A percentile compares a stretch with the other conserved stretches of the same genome.
phyloP scores from a whole-genome alignment of 2,797 vertebrate species.

The Enteromius fasciolatus region DNA sequence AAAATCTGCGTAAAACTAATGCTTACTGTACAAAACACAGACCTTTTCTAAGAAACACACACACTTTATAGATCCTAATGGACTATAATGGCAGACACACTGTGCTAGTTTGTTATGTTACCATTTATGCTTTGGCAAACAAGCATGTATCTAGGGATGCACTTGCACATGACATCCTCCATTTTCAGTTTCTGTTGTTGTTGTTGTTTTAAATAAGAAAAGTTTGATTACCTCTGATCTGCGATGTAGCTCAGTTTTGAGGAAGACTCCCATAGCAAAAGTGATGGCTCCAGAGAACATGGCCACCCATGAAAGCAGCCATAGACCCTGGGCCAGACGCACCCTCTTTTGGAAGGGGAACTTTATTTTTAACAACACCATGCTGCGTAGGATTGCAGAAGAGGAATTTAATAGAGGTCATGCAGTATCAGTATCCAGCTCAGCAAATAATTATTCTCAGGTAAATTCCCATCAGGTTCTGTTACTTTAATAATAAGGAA shows the following conservation, averaged over 20 bases:
- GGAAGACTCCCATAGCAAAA: slow-evolving; percentile 90
- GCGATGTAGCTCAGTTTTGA: slow-evolving; percentile 93
- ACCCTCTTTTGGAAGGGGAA: slow-evolving; percentile 92
- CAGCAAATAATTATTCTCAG: background rate
- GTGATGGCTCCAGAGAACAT: slow-evolving; percentile 86
- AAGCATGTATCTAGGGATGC: background rate
- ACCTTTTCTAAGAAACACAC: background rate
- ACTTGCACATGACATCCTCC: background rate
- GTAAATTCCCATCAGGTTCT: background rate
- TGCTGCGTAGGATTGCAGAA: slow-evolving; percentile 63
- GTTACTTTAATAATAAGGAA: background rate
- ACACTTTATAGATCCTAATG: slow-evolving; percentile 6
- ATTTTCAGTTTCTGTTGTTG: background rate
- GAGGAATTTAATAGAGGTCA: background rate
- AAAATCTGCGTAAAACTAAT: background rate
- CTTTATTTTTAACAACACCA: slow-evolving; percentile 89
- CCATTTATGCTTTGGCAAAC: background rate
- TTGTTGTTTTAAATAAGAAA: background rate
- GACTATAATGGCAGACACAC: slow-evolving; percentile 1
- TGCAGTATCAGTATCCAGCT: background rate
- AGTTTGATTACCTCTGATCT: slow-evolving; percentile 81
- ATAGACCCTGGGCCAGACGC: slow-evolving; percentile 93
- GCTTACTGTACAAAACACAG: background rate
- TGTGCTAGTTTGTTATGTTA: background rate
- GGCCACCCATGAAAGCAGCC: slow-evolving; percentile 95